Base-by-base conservation (phyloP, 2,797 vertebrate species). In the Myotis vivesi region DNA sequence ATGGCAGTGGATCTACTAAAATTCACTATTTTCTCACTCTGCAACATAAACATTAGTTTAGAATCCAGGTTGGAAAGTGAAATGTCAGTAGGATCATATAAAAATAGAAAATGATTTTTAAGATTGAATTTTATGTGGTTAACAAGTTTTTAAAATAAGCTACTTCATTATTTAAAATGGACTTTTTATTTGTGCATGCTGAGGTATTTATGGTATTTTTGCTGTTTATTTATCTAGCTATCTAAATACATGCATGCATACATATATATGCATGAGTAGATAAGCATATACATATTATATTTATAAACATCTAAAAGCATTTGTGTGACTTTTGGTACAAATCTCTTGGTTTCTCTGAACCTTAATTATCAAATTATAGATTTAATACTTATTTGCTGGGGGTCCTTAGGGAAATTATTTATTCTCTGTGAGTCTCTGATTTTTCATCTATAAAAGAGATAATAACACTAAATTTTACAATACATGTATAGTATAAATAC, bases 61-160 rank as follows among this genome's bases (percentile, higher is more conserved):
- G 25, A 90, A 84, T 44, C 15, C 19, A 66, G 23, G 10, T 38
- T 51, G 25, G 20, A 89, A 88, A 94, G 5, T 8, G 57, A 92
- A 95, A 89, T 13, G 15, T 72, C n/a, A 81, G 53, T 9, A 76
- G 5, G 6, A 10, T 12, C 57, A 66, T 41, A 84, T 33, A 75
- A 88, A 94, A 55, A 79, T 19, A 53, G n/a, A 80, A 88, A 92
- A 71, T 30, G 12, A 76, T 38, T 77, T 88, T 94, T 49, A 55
- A 73, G 41, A 80, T n/a, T 85, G 8, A 95, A 80, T 41, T 41
- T 91, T 76, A 57, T 89, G 25, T 49, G 20, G 19, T 84, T 80
- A 51, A 57, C 73, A 49, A 41, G 1, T 76, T 82, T 84, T 85
- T 30, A 6, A 85, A 93, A 85, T 83, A 83, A 53, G 25, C 23